A percentile compares a stretch with the other conserved stretches of the same genome.
Conservation (phyloP, 2,888 invertebrate genomes). For the Pyrrhia umbra region DNA sequence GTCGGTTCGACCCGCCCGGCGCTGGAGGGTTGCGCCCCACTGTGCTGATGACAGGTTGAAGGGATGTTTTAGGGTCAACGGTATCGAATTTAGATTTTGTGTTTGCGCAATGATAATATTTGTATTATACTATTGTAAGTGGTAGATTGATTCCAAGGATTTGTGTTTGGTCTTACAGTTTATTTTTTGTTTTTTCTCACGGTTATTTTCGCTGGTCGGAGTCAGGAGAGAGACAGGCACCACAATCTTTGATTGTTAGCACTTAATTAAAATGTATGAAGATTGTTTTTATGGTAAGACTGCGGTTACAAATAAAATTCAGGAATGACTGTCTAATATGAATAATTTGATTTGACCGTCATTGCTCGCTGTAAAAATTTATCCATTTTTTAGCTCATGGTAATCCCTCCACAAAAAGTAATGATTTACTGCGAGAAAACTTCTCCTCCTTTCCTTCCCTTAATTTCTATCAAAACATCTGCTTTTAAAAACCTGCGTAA, state of each 20-base stretch:
- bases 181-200: conserved; percentile 40
- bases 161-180: conserved; percentile 6
- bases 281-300: too few relatives aligned
- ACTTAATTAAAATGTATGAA: too few relatives aligned
- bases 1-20: conserved; percentile 66
- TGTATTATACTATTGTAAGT: conserved; percentile 61
- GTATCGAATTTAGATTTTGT: conserved; percentile 65
- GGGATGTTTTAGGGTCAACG: conserved; percentile 64
- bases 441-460: background rate
- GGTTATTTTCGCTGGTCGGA: background rate
- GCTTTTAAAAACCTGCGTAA: background rate
- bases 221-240: background rate
- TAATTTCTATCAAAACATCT: background rate
- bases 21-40: conserved; percentile 73
- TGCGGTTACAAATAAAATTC: too few relatives aligned
- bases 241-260: too few relatives aligned
- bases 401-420: too few relatives aligned
- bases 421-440: too few relatives aligned
- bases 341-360: too few relatives aligned
- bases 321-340: too few relatives aligned
- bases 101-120: conserved; percentile 71
- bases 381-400: too few relatives aligned
- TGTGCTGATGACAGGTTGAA: conserved; percentile 76
- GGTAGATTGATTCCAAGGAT: conserved; percentile 40
- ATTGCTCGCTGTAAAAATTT: too few relatives aligned